Conservation (phyloP, 2,113 vertebrate species). For the Picathartes gymnocephalus region DNA sequence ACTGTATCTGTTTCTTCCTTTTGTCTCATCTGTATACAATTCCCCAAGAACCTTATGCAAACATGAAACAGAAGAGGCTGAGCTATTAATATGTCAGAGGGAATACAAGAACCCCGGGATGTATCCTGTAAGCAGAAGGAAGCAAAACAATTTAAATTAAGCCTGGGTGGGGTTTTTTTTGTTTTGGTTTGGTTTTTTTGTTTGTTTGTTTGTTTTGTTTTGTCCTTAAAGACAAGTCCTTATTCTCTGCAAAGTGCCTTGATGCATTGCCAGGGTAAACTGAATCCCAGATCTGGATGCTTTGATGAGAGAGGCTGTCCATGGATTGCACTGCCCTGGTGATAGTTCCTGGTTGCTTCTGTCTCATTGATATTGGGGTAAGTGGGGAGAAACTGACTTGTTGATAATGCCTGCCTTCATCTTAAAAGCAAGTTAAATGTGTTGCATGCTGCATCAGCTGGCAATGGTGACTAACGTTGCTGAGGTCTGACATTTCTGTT, state of each 20-base stretch:
- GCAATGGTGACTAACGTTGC: rapidly evolving
- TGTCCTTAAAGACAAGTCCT: background rate
- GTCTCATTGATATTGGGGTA: background rate
- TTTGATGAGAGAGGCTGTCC: background rate
- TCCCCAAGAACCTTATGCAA: conserved; percentile 67
- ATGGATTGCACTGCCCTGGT: background rate
- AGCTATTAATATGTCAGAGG: conserved; percentile 66
- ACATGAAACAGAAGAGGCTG: conserved; percentile 63
- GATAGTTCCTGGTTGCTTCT: background rate
- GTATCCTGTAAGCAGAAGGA: conserved; percentile 15
- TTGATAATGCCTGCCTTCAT: background rate
- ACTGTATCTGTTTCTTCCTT: conserved; percentile 67
- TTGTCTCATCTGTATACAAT: conserved; percentile 67
- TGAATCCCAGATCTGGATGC: background rate
- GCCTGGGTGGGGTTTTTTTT: background rate
- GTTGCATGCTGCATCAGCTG: background rate
- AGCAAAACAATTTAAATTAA: conserved; percentile 39
- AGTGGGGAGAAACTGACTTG: background rate
- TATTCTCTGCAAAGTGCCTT: background rate
- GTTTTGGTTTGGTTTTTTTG: background rate
- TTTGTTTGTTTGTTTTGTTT: background rate
- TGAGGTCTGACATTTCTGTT: background rate
- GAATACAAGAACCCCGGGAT: conserved; percentile 33
- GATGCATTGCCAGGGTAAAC: background rate
- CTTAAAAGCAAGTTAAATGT: background rate